These are phyloP conservation scores for Polydrusus tereticollis DNA, from an alignment of 2,888 invertebrate genomes.

Conservation along the genomic window DNA sequence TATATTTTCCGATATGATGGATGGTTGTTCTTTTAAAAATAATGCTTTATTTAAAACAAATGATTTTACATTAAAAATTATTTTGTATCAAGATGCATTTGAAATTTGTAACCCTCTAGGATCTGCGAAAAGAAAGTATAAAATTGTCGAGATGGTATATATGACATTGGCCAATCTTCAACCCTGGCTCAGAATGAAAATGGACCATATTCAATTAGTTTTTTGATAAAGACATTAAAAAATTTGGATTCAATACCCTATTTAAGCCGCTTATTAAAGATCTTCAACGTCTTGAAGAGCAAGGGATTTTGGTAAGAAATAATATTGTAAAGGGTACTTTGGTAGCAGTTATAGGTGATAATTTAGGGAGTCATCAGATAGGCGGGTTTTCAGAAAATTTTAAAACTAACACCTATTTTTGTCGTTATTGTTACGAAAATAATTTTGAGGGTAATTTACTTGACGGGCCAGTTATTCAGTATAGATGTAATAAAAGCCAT, in stretches of 20 bases:
- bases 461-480: too few relatives aligned
- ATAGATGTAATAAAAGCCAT: too few relatives aligned
- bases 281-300: too few relatives aligned
- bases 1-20: too few relatives aligned
- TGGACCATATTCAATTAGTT: not conserved
- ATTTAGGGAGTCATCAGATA: slow-evolving; percentile 24
- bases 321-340: not conserved
- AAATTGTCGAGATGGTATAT: slow-evolving; percentile 13
- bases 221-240: not conserved
- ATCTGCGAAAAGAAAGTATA: not conserved
- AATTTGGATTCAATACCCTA: too few relatives aligned
- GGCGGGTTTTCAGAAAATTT: slow-evolving; percentile 1
- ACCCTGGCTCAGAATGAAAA: slow-evolving; percentile 1
- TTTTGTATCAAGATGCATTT: not conserved
- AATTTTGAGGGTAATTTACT: too few relatives aligned
- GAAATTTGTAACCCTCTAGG: slow-evolving; percentile 32
- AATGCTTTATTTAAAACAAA: too few relatives aligned
- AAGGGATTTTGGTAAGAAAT: too few relatives aligned
- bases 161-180: slow-evolving; percentile 31
- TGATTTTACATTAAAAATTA: too few relatives aligned
- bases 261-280: too few relatives aligned
- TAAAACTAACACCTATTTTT: slow-evolving; percentile 5
- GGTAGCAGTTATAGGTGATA: slow-evolving; percentile 25
- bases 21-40: too few relatives aligned
- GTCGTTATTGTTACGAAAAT: not conserved